Conservation (phyloP, 2,888 invertebrate species). For the Dicyrtomina minuta region DNA sequence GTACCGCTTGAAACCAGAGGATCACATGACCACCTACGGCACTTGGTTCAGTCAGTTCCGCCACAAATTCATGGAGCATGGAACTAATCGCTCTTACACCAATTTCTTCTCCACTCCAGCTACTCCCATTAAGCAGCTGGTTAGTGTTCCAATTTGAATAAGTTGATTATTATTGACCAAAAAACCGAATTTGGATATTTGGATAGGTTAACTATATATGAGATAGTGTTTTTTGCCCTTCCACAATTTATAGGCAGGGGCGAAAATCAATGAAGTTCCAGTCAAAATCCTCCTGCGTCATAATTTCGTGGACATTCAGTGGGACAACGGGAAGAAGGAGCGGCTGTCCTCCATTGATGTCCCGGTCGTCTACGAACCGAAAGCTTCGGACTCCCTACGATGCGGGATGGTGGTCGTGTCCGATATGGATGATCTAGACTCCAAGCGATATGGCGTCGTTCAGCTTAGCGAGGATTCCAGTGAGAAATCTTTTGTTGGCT, state of each 20-base stretch:
- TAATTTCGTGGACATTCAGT: constrained; percentile 40
- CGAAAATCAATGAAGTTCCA: constrained; percentile 37
- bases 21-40: constrained; percentile 30
- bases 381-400: background rate
- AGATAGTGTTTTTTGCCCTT: background rate
- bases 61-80: constrained; percentile 19
- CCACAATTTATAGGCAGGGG: background rate
- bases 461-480: constrained; percentile 42
- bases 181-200: no score
- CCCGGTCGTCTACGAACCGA: constrained; percentile 4
- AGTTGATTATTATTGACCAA: no score
- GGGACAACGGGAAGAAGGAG: constrained; percentile 32
- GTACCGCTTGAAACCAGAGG: constrained; percentile 36
- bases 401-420: constrained; percentile 21
- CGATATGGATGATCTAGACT: background rate
- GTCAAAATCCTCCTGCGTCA: constrained; percentile 43
- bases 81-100: background rate
- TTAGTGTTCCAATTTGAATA: no score
- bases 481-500: constrained; percentile 9
- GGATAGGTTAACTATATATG: no score
- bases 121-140: background rate
- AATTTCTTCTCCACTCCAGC: constrained; percentile 3
- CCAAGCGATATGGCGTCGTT: constrained; percentile 43
- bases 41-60: constrained; percentile 39
- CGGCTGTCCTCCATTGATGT: constrained; percentile 35